These are phyloP conservation scores for Caloenas nicobarica DNA, from an alignment of 2,113 vertebrate genomes.

Conservation along the genomic window DNA sequence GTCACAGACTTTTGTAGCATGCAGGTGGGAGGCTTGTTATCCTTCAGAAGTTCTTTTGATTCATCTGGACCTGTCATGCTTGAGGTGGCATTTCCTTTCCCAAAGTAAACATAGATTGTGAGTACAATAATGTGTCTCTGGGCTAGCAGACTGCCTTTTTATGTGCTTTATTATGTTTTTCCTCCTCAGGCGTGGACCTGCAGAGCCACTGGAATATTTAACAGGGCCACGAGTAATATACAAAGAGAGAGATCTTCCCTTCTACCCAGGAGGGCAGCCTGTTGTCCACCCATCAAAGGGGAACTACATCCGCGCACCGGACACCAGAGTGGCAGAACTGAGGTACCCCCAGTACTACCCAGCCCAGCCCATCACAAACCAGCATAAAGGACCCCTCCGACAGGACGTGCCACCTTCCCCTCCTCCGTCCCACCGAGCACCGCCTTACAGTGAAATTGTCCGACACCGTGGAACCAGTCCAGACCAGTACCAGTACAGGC, in stretches of 20 bases:
- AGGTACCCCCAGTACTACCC: constrained; percentile 85
- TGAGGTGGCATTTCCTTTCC: constrained; percentile 39
- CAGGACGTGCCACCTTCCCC: constrained; percentile 96
- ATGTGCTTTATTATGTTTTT: constrained; percentile 52
- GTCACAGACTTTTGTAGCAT: neutral
- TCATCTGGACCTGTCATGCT: constrained; percentile 17
- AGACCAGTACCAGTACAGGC: constrained; percentile 78
- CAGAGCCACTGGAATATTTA: constrained; percentile 84
- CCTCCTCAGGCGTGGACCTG: constrained; percentile 81
- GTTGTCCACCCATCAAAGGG: constrained; percentile 75
- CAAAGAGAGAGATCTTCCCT: constrained; percentile 80
- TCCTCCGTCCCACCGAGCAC: constrained; percentile 80
- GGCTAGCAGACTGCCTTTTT: neutral
- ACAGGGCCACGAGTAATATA: constrained; percentile 80
- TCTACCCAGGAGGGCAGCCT: constrained; percentile 77
- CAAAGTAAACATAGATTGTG: constrained; percentile 15
- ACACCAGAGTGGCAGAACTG: constrained; percentile 74
- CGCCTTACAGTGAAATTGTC: constrained; percentile 79
- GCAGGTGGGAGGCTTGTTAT: constrained; percentile 50
- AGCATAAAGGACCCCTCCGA: constrained; percentile 90
- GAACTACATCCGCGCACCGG: constrained; percentile 70
- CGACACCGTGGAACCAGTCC: constrained; percentile 77
- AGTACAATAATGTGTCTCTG: neutral
- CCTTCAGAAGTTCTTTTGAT: constrained; percentile 55
- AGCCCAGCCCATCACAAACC: constrained; percentile 57